These are phyloP conservation scores for Galeopterus variegatus DNA, from an alignment of 2,113 vertebrate species.

Conservation along the genomic window DNA sequence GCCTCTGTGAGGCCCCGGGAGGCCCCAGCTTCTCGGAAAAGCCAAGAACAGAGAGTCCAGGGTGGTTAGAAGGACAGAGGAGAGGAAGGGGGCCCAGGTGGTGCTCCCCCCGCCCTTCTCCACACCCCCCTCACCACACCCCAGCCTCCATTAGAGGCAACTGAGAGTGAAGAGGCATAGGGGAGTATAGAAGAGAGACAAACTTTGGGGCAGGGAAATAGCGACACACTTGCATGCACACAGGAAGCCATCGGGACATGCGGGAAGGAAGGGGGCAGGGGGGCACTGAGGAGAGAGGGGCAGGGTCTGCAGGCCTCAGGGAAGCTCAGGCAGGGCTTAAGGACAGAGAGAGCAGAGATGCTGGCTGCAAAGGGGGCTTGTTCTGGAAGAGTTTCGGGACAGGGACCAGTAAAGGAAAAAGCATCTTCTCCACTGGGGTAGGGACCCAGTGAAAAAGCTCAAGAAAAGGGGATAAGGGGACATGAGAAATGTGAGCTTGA, in stretches of 20 bases:
- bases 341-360: neutral
- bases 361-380: neutral
- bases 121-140: neutral
- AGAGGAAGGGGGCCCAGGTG: constrained; percentile 51
- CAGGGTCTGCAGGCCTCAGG: neutral
- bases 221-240: neutral
- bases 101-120: neutral
- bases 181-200: neutral
- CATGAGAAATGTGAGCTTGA: constrained; percentile 17
- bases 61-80: constrained; percentile 33
- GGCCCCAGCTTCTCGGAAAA: constrained; percentile 81
- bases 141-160: neutral
- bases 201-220: neutral
- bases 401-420: neutral
- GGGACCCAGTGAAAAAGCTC: constrained; percentile 33
- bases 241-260: neutral
- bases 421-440: neutral
- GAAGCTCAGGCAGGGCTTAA: neutral
- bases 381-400: neutral
- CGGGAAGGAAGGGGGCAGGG: neutral
- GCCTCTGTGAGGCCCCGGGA: constrained; percentile 78
- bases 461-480: neutral
- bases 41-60: constrained; percentile 74
- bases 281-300: neutral
- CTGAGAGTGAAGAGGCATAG: neutral